phyloP scores from a whole-genome alignment of 1,140 invertebrate species.

The Drosophila dunni region DNA sequence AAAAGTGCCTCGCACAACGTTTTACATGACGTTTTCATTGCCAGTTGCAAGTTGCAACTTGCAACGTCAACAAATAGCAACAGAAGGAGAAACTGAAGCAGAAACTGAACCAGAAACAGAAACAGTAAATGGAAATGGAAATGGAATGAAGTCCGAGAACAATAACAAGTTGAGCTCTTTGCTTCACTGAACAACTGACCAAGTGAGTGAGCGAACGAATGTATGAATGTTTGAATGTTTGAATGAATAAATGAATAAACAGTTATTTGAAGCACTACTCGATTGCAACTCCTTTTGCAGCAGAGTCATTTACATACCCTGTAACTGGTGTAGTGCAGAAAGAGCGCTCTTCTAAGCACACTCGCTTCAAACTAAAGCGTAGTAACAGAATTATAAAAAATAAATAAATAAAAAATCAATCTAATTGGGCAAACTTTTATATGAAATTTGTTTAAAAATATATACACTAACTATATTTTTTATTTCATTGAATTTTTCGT shows the following conservation, averaged over 20 bases:
- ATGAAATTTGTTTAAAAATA: no score
- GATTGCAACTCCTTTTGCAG: neutral
- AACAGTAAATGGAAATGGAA: conserved; percentile 16
- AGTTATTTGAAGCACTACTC: conserved; percentile 9
- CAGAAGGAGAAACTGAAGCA: conserved; percentile 10
- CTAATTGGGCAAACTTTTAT: no score
- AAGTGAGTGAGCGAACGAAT: conserved; percentile 25
- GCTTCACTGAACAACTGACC: conserved; percentile 42
- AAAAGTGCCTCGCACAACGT: conserved; percentile 73
- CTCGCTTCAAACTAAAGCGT: no score
- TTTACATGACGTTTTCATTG: conserved; percentile 82
- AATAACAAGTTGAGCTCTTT: conserved; percentile 45
- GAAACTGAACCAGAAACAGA: conserved; percentile 22
- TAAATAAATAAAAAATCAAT: no score
- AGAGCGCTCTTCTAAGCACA: no score
- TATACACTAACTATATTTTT: no score
- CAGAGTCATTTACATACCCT: conserved; percentile 14
- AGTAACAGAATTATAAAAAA: no score
- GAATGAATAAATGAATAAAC: conserved; percentile 36
- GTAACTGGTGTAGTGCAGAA: neutral
- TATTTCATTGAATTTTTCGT: no score
- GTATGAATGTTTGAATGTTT: conserved; percentile 3
- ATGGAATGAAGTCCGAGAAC: conserved; percentile 33
- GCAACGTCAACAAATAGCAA: conserved; percentile 75
- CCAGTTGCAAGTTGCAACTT: conserved; percentile 45